phyloP scores from a whole-genome alignment of 1,140 invertebrate species.

The Helicoverpa zea region DNA sequence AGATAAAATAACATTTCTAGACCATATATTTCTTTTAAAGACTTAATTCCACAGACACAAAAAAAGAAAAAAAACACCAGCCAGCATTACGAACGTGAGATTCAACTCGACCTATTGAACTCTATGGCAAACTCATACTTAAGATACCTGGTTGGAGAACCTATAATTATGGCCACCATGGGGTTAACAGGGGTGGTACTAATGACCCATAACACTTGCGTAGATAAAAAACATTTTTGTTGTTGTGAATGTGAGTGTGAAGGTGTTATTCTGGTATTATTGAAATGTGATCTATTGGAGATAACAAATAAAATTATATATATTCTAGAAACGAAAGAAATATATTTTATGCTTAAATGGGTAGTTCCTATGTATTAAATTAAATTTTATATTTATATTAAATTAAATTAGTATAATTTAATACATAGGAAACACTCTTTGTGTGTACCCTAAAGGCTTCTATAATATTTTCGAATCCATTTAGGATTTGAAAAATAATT shows the following conservation, averaged over 20 bases:
- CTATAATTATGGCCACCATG: conserved; percentile 4
- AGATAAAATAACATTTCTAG: no score
- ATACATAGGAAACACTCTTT: no score
- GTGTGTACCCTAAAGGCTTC: no score
- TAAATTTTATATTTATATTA: no score
- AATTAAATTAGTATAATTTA: no score
- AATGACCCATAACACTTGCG: background rate
- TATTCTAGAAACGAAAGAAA: no score
- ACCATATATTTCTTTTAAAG: background rate
- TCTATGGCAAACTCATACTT: background rate
- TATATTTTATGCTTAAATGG: no score
- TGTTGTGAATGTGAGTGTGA: background rate
- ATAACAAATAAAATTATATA: no score
- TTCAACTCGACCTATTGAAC: conserved; percentile 12
- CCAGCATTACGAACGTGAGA: conserved; percentile 18
- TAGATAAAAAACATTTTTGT: background rate
- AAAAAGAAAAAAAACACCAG: background rate
- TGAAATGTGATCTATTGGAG: no score
- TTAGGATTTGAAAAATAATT: no score
- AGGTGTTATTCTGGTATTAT: background rate
- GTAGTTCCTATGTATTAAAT: no score
- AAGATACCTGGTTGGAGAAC: background rate
- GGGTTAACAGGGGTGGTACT: conserved; percentile 23
- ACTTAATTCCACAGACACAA: background rate
- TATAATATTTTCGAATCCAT: no score